Conservation (phyloP, 1,140 invertebrate species). For the Calycopis cecrops region DNA sequence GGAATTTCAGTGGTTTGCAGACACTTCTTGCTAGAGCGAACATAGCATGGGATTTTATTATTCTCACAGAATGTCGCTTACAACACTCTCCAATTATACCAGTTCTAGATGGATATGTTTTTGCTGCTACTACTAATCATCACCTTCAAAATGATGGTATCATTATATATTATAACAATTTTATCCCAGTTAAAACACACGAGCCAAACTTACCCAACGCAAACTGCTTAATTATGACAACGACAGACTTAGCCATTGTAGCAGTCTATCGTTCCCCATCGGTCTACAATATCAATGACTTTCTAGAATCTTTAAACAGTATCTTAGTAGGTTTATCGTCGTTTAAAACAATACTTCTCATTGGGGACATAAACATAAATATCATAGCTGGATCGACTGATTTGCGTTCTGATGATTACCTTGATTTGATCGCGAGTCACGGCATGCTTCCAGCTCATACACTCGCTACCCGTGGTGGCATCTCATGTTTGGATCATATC, state of each 20-base stretch:
- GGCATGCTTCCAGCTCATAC: conserved; percentile 4
- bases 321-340: background rate
- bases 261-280: conserved; percentile 8
- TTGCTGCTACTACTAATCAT: background rate
- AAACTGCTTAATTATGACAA: background rate
- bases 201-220: background rate
- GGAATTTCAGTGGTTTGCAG: background rate
- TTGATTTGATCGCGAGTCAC: background rate
- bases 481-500: background rate
- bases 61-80: background rate
- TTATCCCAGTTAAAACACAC: background rate
- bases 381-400: background rate
- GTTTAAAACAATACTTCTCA: background rate
- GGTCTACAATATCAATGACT: background rate
- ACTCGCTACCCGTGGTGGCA: background rate
- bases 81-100: background rate
- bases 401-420: background rate
- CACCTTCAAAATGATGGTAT: conserved; percentile 5
- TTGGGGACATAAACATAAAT: background rate
- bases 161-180: background rate
- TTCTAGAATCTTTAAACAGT: conserved; percentile 2
- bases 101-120: background rate
- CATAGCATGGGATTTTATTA: background rate
- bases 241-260: background rate
- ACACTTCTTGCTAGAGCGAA: background rate